Percentiles rank a stretch among this genome's conserved stretches.
Evolutionary conservation across 2,797 vertebrate species (phyloP).

Genomic region (Anguilla megastoma): DNA sequence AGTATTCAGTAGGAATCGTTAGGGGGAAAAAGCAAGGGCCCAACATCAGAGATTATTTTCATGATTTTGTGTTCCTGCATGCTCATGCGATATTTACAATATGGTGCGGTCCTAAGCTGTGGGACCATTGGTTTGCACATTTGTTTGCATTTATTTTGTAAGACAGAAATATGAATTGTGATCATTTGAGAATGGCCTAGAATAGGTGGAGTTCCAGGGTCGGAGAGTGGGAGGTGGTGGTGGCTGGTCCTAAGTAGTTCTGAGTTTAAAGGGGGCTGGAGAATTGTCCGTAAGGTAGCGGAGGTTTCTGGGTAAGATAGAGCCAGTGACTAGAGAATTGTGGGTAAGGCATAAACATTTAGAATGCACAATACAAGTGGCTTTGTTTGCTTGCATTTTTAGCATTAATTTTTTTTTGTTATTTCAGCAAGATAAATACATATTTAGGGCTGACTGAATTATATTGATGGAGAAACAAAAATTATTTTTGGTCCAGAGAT

Average conservation of each 20-base stretch:
- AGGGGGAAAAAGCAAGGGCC: neutral
- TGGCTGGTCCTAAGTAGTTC: neutral
- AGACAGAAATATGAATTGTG: neutral
- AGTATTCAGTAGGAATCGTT: neutral
- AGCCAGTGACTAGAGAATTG: too few species aligned
- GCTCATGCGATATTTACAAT: neutral
- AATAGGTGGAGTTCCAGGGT: neutral
- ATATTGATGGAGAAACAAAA: too few species aligned
- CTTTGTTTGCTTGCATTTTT: too few species aligned
- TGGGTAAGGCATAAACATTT: too few species aligned
- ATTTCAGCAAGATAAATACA: too few species aligned
- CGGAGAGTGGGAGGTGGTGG: neutral
- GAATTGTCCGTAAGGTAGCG: too few species aligned
- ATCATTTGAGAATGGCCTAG: neutral
- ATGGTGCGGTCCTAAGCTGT: neutral
- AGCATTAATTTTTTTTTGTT: too few species aligned
- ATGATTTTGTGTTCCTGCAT: neutral
- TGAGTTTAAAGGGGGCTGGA: neutral
- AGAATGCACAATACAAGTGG: too few species aligned
- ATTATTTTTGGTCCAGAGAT: too few species aligned
- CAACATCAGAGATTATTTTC: neutral
- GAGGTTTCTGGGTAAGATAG: too few species aligned
- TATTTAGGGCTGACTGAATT: too few species aligned
- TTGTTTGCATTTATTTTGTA: neutral
- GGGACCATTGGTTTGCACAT: neutral